Percentiles rank a stretch among this genome's conserved stretches.
Conservation (phyloP, 2,888 invertebrate genomes). For the Cataglyphis cursor region DNA sequence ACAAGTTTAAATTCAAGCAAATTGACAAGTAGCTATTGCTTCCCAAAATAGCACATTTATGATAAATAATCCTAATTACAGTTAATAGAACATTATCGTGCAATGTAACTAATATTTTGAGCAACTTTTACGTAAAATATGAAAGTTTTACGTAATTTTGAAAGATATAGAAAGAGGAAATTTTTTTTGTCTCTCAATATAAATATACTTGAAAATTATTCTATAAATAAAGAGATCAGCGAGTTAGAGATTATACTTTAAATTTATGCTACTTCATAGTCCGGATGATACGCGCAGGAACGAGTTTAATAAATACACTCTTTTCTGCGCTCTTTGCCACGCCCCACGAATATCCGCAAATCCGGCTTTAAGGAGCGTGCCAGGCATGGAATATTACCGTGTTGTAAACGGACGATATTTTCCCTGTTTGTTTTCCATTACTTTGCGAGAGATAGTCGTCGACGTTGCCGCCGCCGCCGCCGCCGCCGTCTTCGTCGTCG, state of each 20-base stretch:
- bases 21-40: not conserved
- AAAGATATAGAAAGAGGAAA: not conserved
- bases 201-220: not conserved
- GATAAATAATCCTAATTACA: constrained; percentile 19
- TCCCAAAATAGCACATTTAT: not conserved
- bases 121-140: not conserved
- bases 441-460: constrained; percentile 64
- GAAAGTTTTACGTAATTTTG: not conserved
- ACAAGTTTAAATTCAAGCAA: constrained; percentile 49
- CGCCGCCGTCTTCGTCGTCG: constrained; percentile 49
- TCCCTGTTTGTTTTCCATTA: constrained; percentile 78
- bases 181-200: not conserved
- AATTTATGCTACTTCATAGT: not conserved
- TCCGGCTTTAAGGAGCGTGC: constrained; percentile 45
- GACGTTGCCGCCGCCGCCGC: not conserved
- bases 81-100: not conserved
- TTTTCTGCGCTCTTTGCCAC: constrained; percentile 21
- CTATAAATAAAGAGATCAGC: no score
- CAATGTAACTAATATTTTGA: not conserved
- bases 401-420: constrained; percentile 71
- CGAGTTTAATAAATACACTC: not conserved
- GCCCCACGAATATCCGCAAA: constrained; percentile 44
- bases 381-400: constrained; percentile 56
- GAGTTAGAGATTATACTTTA: not conserved
- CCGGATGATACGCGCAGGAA: not conserved